Base-by-base conservation (phyloP, 2,797 vertebrate species). In the Enteromius paludinosus region DNA sequence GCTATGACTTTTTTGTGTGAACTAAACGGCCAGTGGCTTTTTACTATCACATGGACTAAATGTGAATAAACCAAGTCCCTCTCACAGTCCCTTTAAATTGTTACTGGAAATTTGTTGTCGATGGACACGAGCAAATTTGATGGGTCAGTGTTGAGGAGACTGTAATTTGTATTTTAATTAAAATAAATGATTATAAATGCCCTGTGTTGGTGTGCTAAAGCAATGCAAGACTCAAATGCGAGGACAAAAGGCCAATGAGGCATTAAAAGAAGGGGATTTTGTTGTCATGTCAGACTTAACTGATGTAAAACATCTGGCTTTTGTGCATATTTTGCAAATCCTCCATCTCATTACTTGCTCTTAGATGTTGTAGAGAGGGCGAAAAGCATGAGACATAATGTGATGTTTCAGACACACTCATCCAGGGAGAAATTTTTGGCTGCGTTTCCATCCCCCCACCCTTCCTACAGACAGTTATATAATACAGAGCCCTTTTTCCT, bases 81-180 rank as follows among this genome's bases (percentile, higher is more conserved):
- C 77, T 86, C 47, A 76, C 23, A 28, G 84, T 87, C 84, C 81
- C 78, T 82, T 84, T 82, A 84, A 89, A 84, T 30, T 62, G 59
- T 8, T 38, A 33, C 80, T 81, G 23, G 61, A 72, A 52, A 66
- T 6, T 77, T 3, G 8, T 86, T 90, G 89, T 89, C 12, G 86
- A 83, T 33, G 1, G 78, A 87, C 69, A 79, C 78, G 54, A 84
- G 86, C 54, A 71, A 71, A 59, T 69, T 73, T 85, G 61, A 79
- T 28, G 81, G 76, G 87, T 85, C 85, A 87, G 84, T 91, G 89
- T 91, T 88, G 80, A 82, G 90, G 85, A 87, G 86, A 88, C 89
- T 87, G 91, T 89, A 90, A 86, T 94, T 93, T 93, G 90, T 93
- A 94, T 89, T 93, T 91, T 83, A 90, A 88, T 91, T 91, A 82